Evolutionary conservation across 2,797 vertebrate species (phyloP).

Genomic region (Lagocephalus sceleratus): DNA sequence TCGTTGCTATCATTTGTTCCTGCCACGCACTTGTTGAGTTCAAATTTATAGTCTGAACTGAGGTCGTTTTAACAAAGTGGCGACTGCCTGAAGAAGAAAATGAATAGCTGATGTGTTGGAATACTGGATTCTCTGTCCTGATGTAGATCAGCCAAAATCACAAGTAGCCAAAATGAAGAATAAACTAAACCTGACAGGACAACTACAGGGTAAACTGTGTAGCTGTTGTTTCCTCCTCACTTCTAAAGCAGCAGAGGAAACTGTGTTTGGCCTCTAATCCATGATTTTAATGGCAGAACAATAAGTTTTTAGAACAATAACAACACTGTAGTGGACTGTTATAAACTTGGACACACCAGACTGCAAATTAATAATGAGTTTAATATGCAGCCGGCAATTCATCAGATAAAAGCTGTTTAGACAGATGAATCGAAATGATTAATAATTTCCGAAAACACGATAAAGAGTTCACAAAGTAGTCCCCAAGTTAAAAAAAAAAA

Average conservation of each 20-base stretch:
- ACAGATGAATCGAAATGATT: neutral
- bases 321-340: no score
- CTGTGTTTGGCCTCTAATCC: neutral
- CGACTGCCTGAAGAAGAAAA: conserved; percentile 6
- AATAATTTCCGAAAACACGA: conserved; percentile 7
- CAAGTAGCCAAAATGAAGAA: conserved; percentile 35
- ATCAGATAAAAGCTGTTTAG: neutral
- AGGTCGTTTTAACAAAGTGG: conserved; percentile 5
- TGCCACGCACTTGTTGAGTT: conserved; percentile 1
- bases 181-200: conserved; percentile 11
- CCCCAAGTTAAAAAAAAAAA: neutral
- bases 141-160: conserved; percentile 33
- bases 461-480: conserved; percentile 11
- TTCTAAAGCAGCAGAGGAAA: no score
- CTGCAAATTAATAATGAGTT: no score
- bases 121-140: conserved; percentile 15
- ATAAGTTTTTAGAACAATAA: neutral
- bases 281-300: conserved; percentile 5
- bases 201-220: conserved; percentile 19
- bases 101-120: conserved; percentile 34
- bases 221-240: no score
- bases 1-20: neutral
- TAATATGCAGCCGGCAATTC: no score
- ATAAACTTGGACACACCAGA: no score
- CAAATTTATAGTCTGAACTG: neutral